Evolutionary conservation across 2,888 invertebrate genomes (phyloP).

Genomic region (Lamproptera curius): DNA sequence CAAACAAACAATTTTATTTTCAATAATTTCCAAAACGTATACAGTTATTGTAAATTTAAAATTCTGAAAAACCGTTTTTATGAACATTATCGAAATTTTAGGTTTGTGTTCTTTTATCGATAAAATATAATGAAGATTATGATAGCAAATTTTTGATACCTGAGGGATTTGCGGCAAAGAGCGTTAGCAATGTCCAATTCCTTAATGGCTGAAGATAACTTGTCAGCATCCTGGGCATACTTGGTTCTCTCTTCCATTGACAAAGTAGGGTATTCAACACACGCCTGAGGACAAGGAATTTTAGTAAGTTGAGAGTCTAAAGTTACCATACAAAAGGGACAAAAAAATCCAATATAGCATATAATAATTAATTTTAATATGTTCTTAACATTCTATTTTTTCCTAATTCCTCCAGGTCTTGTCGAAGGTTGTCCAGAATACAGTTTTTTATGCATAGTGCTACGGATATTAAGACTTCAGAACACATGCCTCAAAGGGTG

Average conservation of each 20-base stretch:
- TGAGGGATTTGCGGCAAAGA: conserved; percentile 40
- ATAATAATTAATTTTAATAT: too few relatives aligned
- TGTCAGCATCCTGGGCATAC: conserved; percentile 37
- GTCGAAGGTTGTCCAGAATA: too few relatives aligned
- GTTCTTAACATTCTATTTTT: too few relatives aligned
- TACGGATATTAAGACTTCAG: too few relatives aligned
- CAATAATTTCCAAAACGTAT: background rate
- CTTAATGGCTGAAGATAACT: conserved; percentile 38
- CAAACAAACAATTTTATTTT: background rate
- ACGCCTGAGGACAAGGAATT: conserved; percentile 34
- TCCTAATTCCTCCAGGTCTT: too few relatives aligned
- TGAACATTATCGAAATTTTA: background rate
- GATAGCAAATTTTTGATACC: conserved; percentile 36
- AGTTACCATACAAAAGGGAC: too few relatives aligned
- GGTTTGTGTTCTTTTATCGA: background rate
- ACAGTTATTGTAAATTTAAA: background rate
- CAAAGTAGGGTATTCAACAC: conserved; percentile 33
- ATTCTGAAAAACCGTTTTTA: background rate
- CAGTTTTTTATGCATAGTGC: too few relatives aligned
- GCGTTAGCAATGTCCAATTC: conserved; percentile 47
- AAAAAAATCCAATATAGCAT: too few relatives aligned
- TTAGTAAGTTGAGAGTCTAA: too few relatives aligned
- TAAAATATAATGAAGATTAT: conserved; percentile 26
- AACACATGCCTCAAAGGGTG: too few relatives aligned
- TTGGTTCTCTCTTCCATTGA: conserved; percentile 33